Evolutionary conservation across 2,797 vertebrate genomes (phyloP).

Genomic region (Synanceia verrucosa): DNA sequence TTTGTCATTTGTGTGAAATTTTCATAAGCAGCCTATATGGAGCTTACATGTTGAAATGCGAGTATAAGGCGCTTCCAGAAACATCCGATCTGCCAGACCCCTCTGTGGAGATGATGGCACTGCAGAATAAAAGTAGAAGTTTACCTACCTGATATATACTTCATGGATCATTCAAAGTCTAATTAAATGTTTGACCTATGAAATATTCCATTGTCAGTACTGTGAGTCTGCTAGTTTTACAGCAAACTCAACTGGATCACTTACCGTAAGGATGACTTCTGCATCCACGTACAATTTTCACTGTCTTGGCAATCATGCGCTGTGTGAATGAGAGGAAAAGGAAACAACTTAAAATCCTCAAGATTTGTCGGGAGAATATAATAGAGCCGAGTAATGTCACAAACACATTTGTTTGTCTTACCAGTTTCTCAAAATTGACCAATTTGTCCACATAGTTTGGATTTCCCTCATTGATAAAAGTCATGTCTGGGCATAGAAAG

Average conservation of each 20-base stretch:
- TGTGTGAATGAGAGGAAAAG: constrained; percentile 59
- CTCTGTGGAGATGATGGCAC: constrained; percentile 91
- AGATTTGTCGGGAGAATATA: background rate
- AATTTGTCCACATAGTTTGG: constrained; percentile 89
- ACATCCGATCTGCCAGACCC: constrained; percentile 87
- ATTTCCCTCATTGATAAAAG: constrained; percentile 97
- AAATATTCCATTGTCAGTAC: too few species aligned
- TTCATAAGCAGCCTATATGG: background rate
- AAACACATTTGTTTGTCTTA: constrained; percentile 64
- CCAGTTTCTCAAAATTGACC: constrained; percentile 99
- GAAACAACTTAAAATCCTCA: background rate
- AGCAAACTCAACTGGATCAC: constrained; percentile 16
- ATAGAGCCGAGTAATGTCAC: background rate
- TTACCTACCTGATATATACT: background rate
- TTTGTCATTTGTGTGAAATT: too few species aligned
- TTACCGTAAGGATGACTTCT: constrained; percentile 87
- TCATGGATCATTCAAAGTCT: background rate
- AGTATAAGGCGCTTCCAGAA: constrained; percentile 83
- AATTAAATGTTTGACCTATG: background rate
- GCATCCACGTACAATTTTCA: constrained; percentile 88
- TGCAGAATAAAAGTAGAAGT: constrained; percentile 50
- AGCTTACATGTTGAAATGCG: constrained; percentile 90
- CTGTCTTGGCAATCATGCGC: constrained; percentile 93
- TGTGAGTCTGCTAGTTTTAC: background rate
- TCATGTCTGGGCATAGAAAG: constrained; percentile 86